These are phyloP conservation scores for Philotrypesis tridentata DNA, from an alignment of 1,140 invertebrate species.

Conservation along the genomic window DNA sequence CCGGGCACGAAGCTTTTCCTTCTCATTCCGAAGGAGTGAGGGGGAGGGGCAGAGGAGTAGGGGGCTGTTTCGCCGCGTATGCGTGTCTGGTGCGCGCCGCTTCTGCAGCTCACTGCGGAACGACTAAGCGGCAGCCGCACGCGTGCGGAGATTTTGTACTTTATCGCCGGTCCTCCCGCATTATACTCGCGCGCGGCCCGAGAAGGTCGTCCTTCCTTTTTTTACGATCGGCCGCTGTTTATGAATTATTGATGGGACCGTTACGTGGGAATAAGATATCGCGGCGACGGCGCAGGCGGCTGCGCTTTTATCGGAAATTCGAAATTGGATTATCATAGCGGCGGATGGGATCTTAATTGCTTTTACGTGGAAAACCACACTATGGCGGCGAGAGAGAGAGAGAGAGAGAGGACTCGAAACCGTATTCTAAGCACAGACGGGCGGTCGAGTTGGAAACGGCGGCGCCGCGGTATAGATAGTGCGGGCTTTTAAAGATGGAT, in stretches of 20 bases:
- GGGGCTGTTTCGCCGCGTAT: no score
- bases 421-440: not conserved
- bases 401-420: not conserved
- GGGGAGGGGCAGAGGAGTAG: no score
- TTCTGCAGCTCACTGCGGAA: no score
- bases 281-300: no score
- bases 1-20: slow-evolving; percentile 12
- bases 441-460: no score
- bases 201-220: not conserved
- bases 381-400: no score
- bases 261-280: not conserved
- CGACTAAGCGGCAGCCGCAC: no score
- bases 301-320: not conserved
- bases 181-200: no score
- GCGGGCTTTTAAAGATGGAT: no score
- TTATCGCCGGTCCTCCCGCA: not conserved
- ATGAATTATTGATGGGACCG: not conserved
- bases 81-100: no score
- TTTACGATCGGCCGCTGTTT: not conserved
- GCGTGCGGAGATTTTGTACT: not conserved
- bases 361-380: not conserved
- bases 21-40: slow-evolving; percentile 28
- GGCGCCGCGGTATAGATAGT: no score
- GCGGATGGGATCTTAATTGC: not conserved
- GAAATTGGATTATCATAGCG: not conserved